Evolutionary conservation across 2,888 invertebrate species (phyloP), one percentile per base, ranked within the genome.

Genomic region (Drosophila mettleri): DNA sequence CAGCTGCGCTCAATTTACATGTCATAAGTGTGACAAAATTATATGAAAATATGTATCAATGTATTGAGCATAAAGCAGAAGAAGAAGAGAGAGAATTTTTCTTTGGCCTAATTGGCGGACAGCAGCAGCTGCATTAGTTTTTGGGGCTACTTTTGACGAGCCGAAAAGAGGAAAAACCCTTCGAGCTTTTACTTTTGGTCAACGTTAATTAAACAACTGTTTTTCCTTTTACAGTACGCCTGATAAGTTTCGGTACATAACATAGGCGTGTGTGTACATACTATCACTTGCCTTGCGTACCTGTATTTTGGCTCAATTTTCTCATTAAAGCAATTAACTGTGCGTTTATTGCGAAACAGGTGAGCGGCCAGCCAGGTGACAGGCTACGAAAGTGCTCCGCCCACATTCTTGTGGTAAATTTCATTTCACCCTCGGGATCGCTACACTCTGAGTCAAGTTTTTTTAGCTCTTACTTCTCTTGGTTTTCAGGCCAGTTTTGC

Each of bases 261-360:
- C 3, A 5, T n/a, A 10, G 31, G 49, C n/a, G n/a, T 48, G 12
- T 27, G 1, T 24, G n/a, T n/a, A 41, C n/a, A 9, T 18, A 27
- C 22, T 36, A 24, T 10, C 6, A 22, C 24, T 27, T 38, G 22
- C 31, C 72, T 41, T 51, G 55, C 48, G 51, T 64, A 52, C 55
- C 27, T 43, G 55, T 52, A 65, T 73, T 74, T 73, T 20, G 41
- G 69, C 78, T 65, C 73, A 87, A 87, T 85, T 85, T 82, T 78
- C 64, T 72, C 78, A 69, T 74, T 80, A 57, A 49, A 65, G 74
- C 88, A 88, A 85, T 85, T 88, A 85, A 70, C 64, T 68, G 61
- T 70, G 53, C 61, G 69, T 68, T 80, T 74, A 84, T 72, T 78
- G 69, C 69, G 33, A 76, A 78, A 60, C 61, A 51, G 65, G 74